These are phyloP conservation scores for Drosophila leontia DNA, from an alignment of 1,140 invertebrate species.

Conservation along the genomic window DNA sequence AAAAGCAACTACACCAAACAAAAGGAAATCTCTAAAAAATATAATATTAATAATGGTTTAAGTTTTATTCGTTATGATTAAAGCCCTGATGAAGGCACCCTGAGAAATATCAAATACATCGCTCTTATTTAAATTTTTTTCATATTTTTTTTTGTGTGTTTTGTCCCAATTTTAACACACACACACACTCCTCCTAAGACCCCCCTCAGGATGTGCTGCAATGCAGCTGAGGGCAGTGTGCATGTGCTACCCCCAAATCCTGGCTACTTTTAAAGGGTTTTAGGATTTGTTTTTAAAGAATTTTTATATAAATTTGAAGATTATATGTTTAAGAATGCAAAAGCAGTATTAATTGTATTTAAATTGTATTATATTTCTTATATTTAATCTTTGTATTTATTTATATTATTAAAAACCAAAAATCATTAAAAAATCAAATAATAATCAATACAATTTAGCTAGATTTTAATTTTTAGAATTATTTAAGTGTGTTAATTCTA, in stretches of 20 bases:
- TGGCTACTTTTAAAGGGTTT: not conserved
- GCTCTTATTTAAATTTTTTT: slow-evolving; percentile 38
- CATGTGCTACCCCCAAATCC: slow-evolving; percentile 2
- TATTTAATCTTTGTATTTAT: too few relatives aligned
- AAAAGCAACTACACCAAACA: slow-evolving; percentile 16
- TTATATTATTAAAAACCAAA: too few relatives aligned
- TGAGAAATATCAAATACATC: slow-evolving; percentile 63
- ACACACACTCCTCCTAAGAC: not conserved
- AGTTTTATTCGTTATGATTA: slow-evolving; percentile 15
- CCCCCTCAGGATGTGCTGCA: slow-evolving; percentile 16
- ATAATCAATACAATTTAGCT: too few relatives aligned
- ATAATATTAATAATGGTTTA: not conserved
- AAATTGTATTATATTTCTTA: too few relatives aligned
- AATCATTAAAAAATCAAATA: too few relatives aligned
- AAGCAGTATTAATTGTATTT: too few relatives aligned
- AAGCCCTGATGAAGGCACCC: slow-evolving; percentile 43
- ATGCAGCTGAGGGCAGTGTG: slow-evolving; percentile 17
- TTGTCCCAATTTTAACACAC: slow-evolving; percentile 66
- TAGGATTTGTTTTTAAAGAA: not conserved
- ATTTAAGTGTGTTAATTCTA: too few relatives aligned
- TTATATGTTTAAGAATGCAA: too few relatives aligned
- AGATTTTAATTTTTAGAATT: too few relatives aligned
- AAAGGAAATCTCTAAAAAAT: not conserved
- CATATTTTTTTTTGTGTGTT: slow-evolving; percentile 26
- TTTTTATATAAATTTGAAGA: not conserved